phyloP scores from a whole-genome alignment of 2,797 vertebrate species.

The Chaenodraco wilsoni region DNA sequence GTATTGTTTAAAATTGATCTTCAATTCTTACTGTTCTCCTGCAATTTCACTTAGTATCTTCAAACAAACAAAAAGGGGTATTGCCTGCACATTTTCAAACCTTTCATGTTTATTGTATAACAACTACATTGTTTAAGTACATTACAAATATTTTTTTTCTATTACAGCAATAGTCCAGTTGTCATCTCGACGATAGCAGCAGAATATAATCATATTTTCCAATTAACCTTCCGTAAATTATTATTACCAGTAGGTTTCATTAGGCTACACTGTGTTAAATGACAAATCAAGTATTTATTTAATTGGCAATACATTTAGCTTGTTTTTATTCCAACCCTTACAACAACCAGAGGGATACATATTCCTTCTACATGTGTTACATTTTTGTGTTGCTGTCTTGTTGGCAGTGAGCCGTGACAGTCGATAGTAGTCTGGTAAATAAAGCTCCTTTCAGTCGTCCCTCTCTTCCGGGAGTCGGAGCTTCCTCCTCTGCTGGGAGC shows the following conservation, averaged over 20 bases:
- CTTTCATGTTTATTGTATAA: neutral
- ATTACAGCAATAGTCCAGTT: too few species aligned
- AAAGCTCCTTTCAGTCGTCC: constrained; percentile 31
- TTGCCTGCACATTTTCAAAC: neutral
- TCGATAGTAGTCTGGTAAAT: neutral
- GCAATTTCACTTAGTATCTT: neutral
- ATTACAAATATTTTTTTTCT: too few species aligned
- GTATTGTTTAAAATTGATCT: neutral
- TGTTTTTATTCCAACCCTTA: neutral
- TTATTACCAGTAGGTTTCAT: neutral
- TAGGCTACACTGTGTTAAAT: neutral
- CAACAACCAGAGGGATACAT: neutral
- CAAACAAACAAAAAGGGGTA: neutral
- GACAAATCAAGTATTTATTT: neutral
- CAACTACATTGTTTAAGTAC: too few species aligned
- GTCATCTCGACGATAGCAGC: too few species aligned
- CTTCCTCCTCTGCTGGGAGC: constrained; percentile 38
- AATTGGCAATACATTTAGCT: neutral
- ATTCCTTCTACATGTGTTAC: neutral
- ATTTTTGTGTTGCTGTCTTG: neutral
- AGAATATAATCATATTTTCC: neutral
- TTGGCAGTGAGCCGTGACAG: constrained; percentile 7
- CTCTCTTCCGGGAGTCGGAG: constrained; percentile 22
- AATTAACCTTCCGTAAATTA: neutral
- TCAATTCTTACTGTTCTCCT: neutral